A percentile compares a stretch with the other conserved stretches of the same genome.
These are phyloP conservation scores for Campodea augens DNA, from an alignment of 1,140 invertebrate genomes.

Conservation along the genomic window DNA sequence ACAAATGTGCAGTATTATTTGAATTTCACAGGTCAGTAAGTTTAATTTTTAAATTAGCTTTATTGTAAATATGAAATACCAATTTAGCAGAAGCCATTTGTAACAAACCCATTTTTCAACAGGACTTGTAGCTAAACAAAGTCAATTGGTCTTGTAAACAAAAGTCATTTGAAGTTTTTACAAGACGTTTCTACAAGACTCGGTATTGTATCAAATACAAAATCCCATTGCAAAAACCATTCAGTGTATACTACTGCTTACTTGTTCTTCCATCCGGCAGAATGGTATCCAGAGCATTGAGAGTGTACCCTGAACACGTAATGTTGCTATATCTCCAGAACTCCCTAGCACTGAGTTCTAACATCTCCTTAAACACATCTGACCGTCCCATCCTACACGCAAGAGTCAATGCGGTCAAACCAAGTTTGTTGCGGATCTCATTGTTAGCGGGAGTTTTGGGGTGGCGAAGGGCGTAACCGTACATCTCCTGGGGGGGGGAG, in stretches of 20 bases:
- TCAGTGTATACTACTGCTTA: slow-evolving; percentile 23
- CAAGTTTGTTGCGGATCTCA: slow-evolving; percentile 67
- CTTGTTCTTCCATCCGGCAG: slow-evolving; percentile 83
- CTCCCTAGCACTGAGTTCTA: slow-evolving; percentile 84
- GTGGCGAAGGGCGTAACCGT: slow-evolving; percentile 88
- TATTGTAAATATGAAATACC: too few species aligned
- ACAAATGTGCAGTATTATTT: too few species aligned
- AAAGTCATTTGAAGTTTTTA: too few species aligned
- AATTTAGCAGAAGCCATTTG: too few species aligned
- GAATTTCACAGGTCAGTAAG: too few species aligned
- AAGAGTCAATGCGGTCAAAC: slow-evolving; percentile 83
- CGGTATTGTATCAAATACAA: background rate
- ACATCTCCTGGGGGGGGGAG: slow-evolving; percentile 91
- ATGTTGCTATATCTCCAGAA: slow-evolving; percentile 99
- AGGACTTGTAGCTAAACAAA: too few species aligned
- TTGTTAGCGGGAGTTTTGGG: slow-evolving; percentile 80
- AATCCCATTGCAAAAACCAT: background rate
- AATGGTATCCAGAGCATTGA: slow-evolving; percentile 89
- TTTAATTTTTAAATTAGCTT: too few species aligned
- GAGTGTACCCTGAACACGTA: slow-evolving; percentile 92
- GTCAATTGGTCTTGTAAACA: too few species aligned
- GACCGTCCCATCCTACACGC: slow-evolving; percentile 89
- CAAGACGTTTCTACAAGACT: too few species aligned
- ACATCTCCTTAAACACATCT: slow-evolving; percentile 92
- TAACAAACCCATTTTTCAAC: too few species aligned